These are phyloP conservation scores for Holcopasites calliopsidis DNA, from an alignment of 1,140 invertebrate species.

Conservation along the genomic window DNA sequence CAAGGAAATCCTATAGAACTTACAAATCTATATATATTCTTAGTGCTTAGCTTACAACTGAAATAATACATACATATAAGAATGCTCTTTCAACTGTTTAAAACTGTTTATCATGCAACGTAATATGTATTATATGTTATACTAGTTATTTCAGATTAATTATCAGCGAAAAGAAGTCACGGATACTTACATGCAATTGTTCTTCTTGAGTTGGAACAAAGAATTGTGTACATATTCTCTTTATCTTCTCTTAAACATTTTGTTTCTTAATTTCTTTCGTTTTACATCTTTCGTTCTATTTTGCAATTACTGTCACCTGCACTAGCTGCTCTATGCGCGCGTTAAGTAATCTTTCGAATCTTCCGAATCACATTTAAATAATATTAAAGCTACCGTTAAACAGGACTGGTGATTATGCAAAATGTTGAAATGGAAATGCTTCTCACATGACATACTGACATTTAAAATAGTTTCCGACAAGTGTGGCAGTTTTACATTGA, in stretches of 20 bases:
- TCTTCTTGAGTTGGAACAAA: conserved; percentile 29
- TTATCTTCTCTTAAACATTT: not conserved
- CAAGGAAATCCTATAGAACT: conserved; percentile 48
- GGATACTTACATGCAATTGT: conserved; percentile 48
- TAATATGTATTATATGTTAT: conserved; percentile 57
- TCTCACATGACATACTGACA: conserved; percentile 49
- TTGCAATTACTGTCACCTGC: conserved; percentile 36
- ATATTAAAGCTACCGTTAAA: conserved; percentile 39
- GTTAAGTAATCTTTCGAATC: conserved; percentile 23
- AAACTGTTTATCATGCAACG: conserved; percentile 65
- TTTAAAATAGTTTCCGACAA: conserved; percentile 32
- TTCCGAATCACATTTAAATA: conserved; percentile 5
- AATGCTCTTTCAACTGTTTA: conserved; percentile 32
- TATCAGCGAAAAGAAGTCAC: conserved; percentile 58
- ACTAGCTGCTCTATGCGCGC: conserved; percentile 36
- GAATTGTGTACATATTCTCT: conserved; percentile 31
- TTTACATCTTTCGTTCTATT: not conserved
- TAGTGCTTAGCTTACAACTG: conserved; percentile 66
- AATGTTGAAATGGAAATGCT: conserved; percentile 25
- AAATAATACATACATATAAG: conserved; percentile 67
- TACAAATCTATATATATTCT: conserved; percentile 66
- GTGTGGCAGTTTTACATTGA: conserved; percentile 55
- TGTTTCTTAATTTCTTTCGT: not conserved
- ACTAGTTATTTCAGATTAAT: conserved; percentile 55
- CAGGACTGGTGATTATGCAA: conserved; percentile 45